phyloP scores from a whole-genome alignment of 2,113 vertebrate species.

The Todiramphus chloris region DNA sequence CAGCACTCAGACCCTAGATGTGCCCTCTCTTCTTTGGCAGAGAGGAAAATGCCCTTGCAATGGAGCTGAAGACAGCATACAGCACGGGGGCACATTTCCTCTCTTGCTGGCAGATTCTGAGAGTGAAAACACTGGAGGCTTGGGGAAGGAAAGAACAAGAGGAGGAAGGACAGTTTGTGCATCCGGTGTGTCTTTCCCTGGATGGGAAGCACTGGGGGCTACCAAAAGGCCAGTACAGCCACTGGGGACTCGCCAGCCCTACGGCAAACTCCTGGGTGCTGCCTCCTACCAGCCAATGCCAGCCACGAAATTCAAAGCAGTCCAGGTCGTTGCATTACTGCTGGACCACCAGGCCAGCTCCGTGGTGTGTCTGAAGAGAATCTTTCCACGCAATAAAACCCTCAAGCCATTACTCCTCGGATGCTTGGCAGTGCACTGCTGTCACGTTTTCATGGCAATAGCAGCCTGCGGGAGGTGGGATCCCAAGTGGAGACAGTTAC shows the following conservation, averaged over 20 bases:
- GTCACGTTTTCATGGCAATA: slow-evolving; percentile 45
- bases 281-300: neutral
- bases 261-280: neutral
- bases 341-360: slow-evolving; percentile 44
- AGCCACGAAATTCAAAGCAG: neutral
- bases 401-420: neutral
- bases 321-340: neutral
- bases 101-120: neutral
- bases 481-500: neutral
- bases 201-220: neutral
- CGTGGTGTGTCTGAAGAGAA: neutral
- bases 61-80: neutral
- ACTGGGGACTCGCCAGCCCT: neutral
- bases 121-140: neutral
- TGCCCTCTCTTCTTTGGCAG: neutral
- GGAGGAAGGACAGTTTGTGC: neutral
- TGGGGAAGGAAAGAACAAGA: neutral
- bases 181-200: neutral
- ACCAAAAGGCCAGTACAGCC: neutral
- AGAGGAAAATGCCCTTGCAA: rapidly evolving
- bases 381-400: slow-evolving; percentile 38
- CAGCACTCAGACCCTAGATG: rapidly evolving
- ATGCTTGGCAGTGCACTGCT: neutral
- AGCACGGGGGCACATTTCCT: rapidly evolving
- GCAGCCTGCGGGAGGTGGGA: slow-evolving; percentile 16